Percentiles rank a stretch among this genome's conserved stretches.
phyloP scores from a whole-genome alignment of 2,797 vertebrate genomes.

The Synanceia verrucosa region DNA sequence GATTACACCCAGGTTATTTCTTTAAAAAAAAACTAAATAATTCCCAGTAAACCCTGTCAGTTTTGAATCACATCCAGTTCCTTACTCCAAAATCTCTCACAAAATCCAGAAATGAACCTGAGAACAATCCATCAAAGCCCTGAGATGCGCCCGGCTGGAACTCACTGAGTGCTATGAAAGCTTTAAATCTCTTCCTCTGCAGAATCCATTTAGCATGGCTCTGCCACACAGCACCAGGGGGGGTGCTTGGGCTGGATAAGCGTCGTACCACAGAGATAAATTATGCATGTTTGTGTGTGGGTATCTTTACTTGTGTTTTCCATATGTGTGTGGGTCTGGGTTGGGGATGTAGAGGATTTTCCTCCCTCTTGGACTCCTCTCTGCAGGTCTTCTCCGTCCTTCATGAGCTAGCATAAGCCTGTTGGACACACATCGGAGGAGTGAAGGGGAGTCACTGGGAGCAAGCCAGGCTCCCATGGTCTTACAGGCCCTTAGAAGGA shows the following conservation, averaged over 20 bases:
- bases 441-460: slow-evolving; percentile 68
- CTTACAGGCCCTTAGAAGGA: slow-evolving; percentile 80
- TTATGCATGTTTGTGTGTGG: slow-evolving; percentile 59
- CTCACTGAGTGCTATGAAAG: slow-evolving; percentile 73
- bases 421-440: slow-evolving; percentile 84
- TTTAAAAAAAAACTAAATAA: slow-evolving; percentile 30
- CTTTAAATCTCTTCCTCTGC: slow-evolving; percentile 81
- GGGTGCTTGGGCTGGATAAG: slow-evolving; percentile 55
- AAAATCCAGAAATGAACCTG: slow-evolving; percentile 64
- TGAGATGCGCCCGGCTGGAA: slow-evolving; percentile 66
- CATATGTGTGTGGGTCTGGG: slow-evolving; percentile 43
- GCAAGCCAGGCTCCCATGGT: slow-evolving; percentile 68
- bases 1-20: background rate
- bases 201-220: slow-evolving; percentile 82
- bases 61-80: slow-evolving; percentile 17
- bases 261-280: slow-evolving; percentile 55
- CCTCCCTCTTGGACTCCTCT: slow-evolving; percentile 72
- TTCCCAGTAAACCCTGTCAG: slow-evolving; percentile 20
- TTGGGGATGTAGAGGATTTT: slow-evolving; percentile 71
- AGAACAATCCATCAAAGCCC: slow-evolving; percentile 79
- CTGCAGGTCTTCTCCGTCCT: slow-evolving; percentile 73
- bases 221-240: slow-evolving; percentile 70
- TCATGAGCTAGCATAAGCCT: slow-evolving; percentile 83
- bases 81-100: slow-evolving; percentile 46
- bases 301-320: slow-evolving; percentile 25